These are phyloP conservation scores for Dufourea novaeangliae DNA, from an alignment of 1,140 invertebrate genomes.

Conservation along the genomic window DNA sequence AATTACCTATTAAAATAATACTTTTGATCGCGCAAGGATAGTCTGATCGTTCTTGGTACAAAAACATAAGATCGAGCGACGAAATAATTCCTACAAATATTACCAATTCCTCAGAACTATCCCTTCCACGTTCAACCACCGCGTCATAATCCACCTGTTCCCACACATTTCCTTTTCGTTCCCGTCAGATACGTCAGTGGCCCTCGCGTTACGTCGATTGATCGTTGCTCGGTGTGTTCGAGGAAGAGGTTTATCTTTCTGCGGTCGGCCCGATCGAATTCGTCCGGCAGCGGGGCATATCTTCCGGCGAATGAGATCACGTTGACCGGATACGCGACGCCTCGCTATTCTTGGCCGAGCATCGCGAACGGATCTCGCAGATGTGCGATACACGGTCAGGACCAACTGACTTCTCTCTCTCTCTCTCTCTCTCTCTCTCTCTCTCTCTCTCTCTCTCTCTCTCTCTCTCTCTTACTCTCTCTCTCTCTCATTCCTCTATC, in stretches of 20 bases:
- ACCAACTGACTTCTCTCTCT: slow-evolving; percentile 25
- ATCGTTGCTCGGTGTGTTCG: slow-evolving; percentile 5
- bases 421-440: neutral
- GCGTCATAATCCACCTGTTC: neutral
- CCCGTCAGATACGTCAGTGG: no score
- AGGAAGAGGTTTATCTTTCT: slow-evolving; percentile 41
- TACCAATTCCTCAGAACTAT: neutral
- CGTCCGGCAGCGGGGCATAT: slow-evolving; percentile 30
- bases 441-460: neutral
- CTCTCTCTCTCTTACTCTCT: neutral
- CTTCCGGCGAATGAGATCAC: slow-evolving; percentile 51
- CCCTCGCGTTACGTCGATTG: slow-evolving; percentile 35
- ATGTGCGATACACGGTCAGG: slow-evolving; percentile 50
- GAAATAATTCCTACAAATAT: neutral
- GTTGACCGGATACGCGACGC: slow-evolving; percentile 51
- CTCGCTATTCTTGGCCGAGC: slow-evolving; percentile 64
- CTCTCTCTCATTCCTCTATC: neutral
- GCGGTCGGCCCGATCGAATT: slow-evolving; percentile 31
- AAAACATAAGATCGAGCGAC: no score
- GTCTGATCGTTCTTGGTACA: no score
- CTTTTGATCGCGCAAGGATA: no score
- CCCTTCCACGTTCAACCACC: no score
- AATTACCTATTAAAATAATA: no score
- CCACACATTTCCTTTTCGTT: neutral
- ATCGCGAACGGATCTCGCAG: slow-evolving; percentile 55